Evolutionary conservation across 2,888 invertebrate genomes (phyloP).

Genomic region (Andrena minutula): DNA sequence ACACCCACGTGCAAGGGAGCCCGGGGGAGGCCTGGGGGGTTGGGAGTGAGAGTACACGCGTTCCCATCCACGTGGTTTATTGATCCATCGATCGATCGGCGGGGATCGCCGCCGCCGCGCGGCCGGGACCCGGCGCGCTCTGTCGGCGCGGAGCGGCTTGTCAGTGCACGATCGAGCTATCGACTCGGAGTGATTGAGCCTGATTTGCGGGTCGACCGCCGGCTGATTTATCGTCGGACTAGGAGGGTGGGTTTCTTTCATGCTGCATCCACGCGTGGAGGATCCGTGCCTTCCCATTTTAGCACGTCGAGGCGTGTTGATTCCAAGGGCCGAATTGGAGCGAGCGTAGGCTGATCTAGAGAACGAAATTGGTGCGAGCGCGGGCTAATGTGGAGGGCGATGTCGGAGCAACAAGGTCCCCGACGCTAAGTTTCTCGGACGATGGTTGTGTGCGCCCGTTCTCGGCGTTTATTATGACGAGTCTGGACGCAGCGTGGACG

Average conservation of each 20-base stretch:
- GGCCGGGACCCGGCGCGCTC: conserved; percentile 12
- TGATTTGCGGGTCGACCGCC: conserved; percentile 51
- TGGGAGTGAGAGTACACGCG: conserved; percentile 76
- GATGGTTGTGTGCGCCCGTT: background rate
- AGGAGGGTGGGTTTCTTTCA: conserved; percentile 31
- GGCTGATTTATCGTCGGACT: conserved; percentile 51
- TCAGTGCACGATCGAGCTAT: conserved; percentile 59
- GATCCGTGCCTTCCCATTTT: background rate
- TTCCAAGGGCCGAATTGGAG: background rate
- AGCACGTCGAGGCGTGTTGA: background rate
- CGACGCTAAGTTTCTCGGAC: conserved; percentile 6
- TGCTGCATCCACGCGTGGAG: background rate
- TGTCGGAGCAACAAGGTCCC: background rate
- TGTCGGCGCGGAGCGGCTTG: conserved; percentile 51
- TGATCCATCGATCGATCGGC: conserved; percentile 78
- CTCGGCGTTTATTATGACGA: conserved; percentile 73
- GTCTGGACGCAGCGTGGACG: conserved; percentile 63
- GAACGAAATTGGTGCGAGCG: background rate
- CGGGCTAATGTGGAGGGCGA: background rate
- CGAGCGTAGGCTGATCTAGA: background rate
- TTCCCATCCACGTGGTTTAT: conserved; percentile 74
- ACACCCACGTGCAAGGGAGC: conserved; percentile 56
- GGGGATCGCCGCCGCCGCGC: conserved; percentile 13
- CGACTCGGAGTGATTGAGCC: conserved; percentile 50
- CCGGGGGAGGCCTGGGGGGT: background rate